Evolutionary conservation across 2,888 invertebrate genomes (phyloP).

Genomic region (Oegoconia quadripuncta): DNA sequence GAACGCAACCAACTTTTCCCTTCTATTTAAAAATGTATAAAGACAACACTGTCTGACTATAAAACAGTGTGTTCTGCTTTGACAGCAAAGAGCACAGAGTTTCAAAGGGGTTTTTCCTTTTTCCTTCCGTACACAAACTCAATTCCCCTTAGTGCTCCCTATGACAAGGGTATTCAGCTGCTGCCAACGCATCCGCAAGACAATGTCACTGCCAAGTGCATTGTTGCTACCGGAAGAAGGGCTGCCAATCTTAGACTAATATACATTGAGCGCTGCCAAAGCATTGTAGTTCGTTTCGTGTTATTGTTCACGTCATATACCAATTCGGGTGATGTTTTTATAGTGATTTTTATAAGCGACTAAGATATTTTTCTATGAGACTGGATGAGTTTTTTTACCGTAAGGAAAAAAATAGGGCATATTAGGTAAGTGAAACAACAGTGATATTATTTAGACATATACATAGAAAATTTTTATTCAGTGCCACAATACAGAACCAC

Average conservation of each 20-base stretch:
- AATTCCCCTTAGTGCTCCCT: not conserved
- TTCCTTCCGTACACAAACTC: not conserved
- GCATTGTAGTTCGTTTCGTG: conserved; percentile 49
- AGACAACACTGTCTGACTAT: too few relatives aligned
- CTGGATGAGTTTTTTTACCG: too few relatives aligned
- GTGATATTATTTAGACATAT: not conserved
- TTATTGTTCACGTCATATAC: conserved; percentile 39
- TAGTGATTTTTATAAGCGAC: conserved; percentile 5
- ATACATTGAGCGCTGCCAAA: conserved; percentile 40
- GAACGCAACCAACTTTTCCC: too few relatives aligned
- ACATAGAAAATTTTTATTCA: not conserved
- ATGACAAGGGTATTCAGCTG: not conserved
- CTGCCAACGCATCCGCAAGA: conserved; percentile 12
- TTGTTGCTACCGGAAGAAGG: conserved; percentile 49
- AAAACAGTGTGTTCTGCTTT: too few relatives aligned
- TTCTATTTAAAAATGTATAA: too few relatives aligned
- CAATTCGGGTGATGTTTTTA: conserved; percentile 12
- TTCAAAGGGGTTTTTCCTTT: not conserved
- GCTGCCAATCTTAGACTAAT: conserved; percentile 23
- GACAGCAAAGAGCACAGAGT: too few relatives aligned
- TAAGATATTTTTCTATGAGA: too few relatives aligned
- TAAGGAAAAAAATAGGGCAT: too few relatives aligned
- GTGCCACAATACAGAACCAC: too few relatives aligned
- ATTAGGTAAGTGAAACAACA: too few relatives aligned
- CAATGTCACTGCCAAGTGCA: conserved; percentile 65